Base-by-base conservation (phyloP, 2,113 vertebrate species). In the Gracilinanus agilis region DNA sequence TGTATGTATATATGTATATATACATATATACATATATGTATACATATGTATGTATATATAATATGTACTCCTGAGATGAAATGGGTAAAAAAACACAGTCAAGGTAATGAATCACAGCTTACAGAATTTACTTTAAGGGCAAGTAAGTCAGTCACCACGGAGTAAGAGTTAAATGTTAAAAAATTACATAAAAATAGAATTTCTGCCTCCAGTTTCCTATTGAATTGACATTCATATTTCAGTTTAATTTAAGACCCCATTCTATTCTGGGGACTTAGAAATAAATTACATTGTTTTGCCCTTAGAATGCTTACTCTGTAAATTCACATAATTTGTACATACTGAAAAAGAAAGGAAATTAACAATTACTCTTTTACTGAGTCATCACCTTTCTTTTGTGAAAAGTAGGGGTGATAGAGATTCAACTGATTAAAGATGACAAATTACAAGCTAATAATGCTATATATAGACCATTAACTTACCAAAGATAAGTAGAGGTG, bases 191-290 rank as follows among this genome's bases (percentile, higher is more conserved):
- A 96, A 94, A 95, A 91, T 75, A 55, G 56, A 96, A 88, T 90
- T 40, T 94, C 3, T 61, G 0, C 93, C 88, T 94, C 55, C 94
- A 94, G 44, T 23, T 90, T 93, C 16, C 89, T 97, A 95, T 95
- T 44, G 92, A 91, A 94, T 90, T 95, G 90, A 94, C 96, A 97
- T 96, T 96, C 34, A 94, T 88, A 94, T 96, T 96, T 83, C 91
- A 40, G 19, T 95, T 19, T 95, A 96, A 95, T 94, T 95, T 92
- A 56, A 53, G 91, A 97, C 96, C 92, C 67, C 53, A 93, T 54
- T 13, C 88, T 67, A 67, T 3, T 13, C 29, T 16, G 11, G 12
- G 29, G 34, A 12, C 13, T 34, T 34, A 94, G 67, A 95, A 94
- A 94, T 93, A 25, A 67, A n/a, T 12, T 34, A 16, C 3, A 97